Evolutionary conservation across 2,888 invertebrate genomes (phyloP), one percentile per base, ranked within the genome.

Genomic region (Panzeria rudis): DNA sequence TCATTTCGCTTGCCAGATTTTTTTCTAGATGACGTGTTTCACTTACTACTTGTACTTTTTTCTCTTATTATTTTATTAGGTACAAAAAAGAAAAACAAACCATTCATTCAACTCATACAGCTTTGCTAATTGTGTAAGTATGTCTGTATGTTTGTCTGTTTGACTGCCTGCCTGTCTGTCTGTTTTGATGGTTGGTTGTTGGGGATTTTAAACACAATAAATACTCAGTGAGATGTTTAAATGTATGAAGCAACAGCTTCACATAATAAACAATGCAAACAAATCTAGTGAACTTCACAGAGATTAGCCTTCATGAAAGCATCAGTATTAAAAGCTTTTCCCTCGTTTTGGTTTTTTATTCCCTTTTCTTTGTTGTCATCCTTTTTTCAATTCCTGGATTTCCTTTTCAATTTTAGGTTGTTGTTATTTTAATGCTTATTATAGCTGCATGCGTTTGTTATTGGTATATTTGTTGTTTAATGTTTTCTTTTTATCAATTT

Each of bases 231-330:
- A 52, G 25, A 38, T 47, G 23, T 50, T 29, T 72, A 44, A 41
- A 47, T 15, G 38, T 62, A 62, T 62, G 50, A 75, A 75, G 62
- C 69, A 86, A 87, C 87, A 87, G 87, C 87, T 89, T 87, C 47
- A 77, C 59, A 50, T 69, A 69, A 86, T 88, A 86, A 88, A 89
- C 87, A 88, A 88, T 88, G 62, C 79, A 71, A 86, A 83, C 85
- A 90, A 90, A 90, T 90, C 90, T 91, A 91, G 90, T 90, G 90
- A 90, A 90, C 90, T 90, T 90, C 91, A 90, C 89, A 89, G 89
- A 90, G 92, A 92, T 92, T 92, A 92, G 91, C 92, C 91, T 89
- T 89, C 92, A 92, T 92, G 92, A 92, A 92, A 92, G 91, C 91
- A 92, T 90, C 91, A 91, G 92, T 92, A 92, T 92, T 91, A 92